Base-by-base conservation (phyloP, 2,888 invertebrate genomes). In the Apamea crenata region DNA sequence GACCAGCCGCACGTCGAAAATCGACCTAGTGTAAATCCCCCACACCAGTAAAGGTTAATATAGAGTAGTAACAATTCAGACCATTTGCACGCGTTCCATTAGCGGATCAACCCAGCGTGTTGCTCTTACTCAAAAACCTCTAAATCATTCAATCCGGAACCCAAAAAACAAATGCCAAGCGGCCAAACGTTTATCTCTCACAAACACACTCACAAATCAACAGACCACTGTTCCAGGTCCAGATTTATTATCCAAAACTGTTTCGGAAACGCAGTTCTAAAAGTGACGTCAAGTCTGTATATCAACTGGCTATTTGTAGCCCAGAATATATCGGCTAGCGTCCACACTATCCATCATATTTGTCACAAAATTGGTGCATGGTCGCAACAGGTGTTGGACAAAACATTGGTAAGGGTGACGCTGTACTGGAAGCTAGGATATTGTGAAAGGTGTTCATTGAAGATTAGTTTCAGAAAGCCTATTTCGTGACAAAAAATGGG, bases 301-400 rank as follows among this genome's bases (percentile, higher is more conserved):
- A 86, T 86, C 85, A 85, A 56, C 61, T n/a, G 66, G 70, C 61
- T 69, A 85, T 86, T 86, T 82, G 77, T 77, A 63, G 14, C 63
- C 36, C 40, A 70, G 56, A 80, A 86, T 88, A 80, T 84, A 87
- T 87, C 69, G 78, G 53, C 12, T 73, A 68, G 70, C 70, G 75
- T 87, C 59, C 80, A 81, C 84, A 80, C 85, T 78, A 90, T 90
- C 74, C 59, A 78, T 89, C 89, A 89, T 86, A 85, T 81, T 86
- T 74, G 87, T 83, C 83, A 83, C 78, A 81, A 84, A 87, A 82
- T 83, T 68, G 78, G 74, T 87, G 85, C 83, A 88, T 77, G 72
- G 25, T 68, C 59, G 88, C 91, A 91, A 91, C 91, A 91, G 86
- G 91, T 91, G 32, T 77, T 21, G 66, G 63, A 74, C 74, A 75